Conservation (phyloP, 2,113 vertebrate genomes). For the Aphyosemion australe region DNA sequence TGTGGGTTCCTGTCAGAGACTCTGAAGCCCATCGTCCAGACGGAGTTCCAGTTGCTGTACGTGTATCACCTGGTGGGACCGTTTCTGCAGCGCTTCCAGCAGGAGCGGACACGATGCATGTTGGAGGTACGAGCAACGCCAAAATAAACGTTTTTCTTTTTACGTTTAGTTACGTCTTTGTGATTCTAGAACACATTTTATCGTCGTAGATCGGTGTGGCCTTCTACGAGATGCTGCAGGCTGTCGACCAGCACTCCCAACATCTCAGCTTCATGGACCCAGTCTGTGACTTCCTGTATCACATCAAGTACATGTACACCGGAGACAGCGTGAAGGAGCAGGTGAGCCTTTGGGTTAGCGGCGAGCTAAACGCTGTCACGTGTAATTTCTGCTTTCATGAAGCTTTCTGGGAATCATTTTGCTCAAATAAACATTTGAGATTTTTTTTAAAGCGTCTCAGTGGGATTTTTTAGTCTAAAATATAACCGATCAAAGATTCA, state of each 20-base stretch:
- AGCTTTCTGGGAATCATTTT: too few relatives aligned
- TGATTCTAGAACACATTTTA: background rate
- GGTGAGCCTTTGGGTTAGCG: slow-evolving; percentile 70
- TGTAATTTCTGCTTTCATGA: too few relatives aligned
- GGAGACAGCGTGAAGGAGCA: slow-evolving; percentile 99
- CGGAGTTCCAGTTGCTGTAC: slow-evolving; percentile 96
- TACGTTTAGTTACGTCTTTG: background rate
- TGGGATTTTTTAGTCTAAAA: too few relatives aligned
- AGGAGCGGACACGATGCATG: slow-evolving; percentile 98
- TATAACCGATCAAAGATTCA: too few relatives aligned
- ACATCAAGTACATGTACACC: slow-evolving; percentile 99
- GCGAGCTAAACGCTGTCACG: too few relatives aligned
- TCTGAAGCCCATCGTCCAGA: slow-evolving; percentile 94
- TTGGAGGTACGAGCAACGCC: slow-evolving; percentile 84
- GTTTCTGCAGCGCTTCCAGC: slow-evolving; percentile 96
- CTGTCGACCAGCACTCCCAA: slow-evolving; percentile 89
- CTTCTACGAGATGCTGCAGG: slow-evolving; percentile 98
- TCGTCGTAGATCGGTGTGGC: slow-evolving; percentile 91
- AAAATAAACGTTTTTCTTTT: background rate
- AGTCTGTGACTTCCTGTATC: slow-evolving; percentile 98
- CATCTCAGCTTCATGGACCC: slow-evolving; percentile 96
- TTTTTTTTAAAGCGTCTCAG: too few relatives aligned
- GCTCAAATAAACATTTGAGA: too few relatives aligned
- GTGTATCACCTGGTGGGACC: slow-evolving; percentile 98
- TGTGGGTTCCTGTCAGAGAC: slow-evolving; percentile 92